Percentiles rank a stretch among this genome's conserved stretches.
Evolutionary conservation across 2,113 vertebrate species (phyloP).

Genomic region (Gavia stellata): DNA sequence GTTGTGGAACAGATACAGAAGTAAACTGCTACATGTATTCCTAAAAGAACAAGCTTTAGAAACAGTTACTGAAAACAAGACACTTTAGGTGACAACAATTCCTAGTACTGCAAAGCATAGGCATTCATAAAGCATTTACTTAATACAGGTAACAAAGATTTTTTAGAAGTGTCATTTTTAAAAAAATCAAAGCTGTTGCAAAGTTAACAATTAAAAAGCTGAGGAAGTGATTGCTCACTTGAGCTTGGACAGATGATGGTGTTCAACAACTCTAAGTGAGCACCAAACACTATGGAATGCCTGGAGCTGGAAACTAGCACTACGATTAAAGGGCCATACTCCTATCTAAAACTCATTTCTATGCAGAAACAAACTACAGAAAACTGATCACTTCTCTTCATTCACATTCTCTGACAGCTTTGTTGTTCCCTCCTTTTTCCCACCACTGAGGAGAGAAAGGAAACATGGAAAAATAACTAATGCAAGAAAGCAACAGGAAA

Average conservation of each 20-base stretch:
- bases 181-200: not conserved
- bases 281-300: not conserved
- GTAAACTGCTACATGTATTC: not conserved
- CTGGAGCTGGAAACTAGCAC: not conserved
- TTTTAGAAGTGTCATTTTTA: not conserved
- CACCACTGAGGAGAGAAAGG: not conserved
- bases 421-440: not conserved
- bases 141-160: not conserved
- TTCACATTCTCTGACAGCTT: not conserved
- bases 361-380: not conserved
- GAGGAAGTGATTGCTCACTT: not conserved
- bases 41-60: not conserved
- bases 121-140: not conserved
- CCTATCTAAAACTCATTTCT: not conserved
- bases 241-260: not conserved
- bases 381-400: not conserved
- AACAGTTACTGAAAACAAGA: not conserved
- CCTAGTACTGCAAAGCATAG: not conserved
- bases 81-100: not conserved
- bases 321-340: not conserved
- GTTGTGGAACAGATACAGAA: not conserved
- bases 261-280: not conserved
- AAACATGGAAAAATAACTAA: slow-evolving; percentile 17
- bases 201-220: not conserved
- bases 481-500: not conserved